Conservation (phyloP, 2,888 invertebrate genomes). For the Apodemia zela region DNA sequence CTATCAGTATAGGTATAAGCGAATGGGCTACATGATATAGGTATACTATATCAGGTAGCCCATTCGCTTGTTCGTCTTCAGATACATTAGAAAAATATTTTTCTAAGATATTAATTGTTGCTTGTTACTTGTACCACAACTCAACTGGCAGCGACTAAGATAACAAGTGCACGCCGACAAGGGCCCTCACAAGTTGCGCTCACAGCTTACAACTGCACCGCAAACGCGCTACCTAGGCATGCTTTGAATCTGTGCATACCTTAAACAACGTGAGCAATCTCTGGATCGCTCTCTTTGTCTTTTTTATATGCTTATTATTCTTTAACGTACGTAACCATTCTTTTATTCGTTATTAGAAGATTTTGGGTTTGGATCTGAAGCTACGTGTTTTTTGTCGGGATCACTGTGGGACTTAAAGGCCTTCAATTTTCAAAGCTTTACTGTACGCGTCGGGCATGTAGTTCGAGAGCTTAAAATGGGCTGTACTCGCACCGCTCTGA, state of each 20-base stretch:
- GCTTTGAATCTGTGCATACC: neutral
- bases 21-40: no score
- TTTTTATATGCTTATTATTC: neutral
- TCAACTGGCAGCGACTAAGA: slow-evolving; percentile 54
- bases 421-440: no score
- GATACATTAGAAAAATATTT: no score
- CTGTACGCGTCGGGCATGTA: no score
- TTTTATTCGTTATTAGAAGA: neutral
- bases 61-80: no score
- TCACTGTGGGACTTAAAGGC: no score
- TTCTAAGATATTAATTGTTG: neutral
- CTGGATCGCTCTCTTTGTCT: neutral
- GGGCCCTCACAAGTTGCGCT: slow-evolving; percentile 50
- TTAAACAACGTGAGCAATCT: slow-evolving; percentile 3
- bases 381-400: no score
- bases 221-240: slow-evolving; percentile 39
- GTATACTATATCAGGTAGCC: no score
- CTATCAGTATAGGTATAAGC: no score
- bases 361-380: neutral
- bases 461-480: no score
- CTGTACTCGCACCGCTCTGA: no score
- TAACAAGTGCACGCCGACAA: slow-evolving; percentile 61
- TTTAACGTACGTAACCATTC: neutral
- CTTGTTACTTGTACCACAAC: slow-evolving; percentile 34
- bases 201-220: slow-evolving; percentile 43